Conservation (phyloP, 30 jellyfish, hydroid and myxozoan species). For the Aurelia sp. region DNA sequence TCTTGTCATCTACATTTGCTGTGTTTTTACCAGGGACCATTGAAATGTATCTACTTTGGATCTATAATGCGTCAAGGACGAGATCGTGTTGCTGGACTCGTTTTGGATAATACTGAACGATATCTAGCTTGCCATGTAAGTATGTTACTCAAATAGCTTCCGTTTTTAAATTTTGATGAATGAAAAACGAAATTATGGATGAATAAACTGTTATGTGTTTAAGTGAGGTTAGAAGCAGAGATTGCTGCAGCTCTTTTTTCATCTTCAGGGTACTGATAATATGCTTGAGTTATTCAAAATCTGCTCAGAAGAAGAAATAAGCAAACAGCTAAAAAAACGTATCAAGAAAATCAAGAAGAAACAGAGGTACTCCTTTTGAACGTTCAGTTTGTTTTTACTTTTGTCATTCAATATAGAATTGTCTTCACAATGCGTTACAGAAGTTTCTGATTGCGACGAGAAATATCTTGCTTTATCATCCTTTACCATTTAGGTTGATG, state of each 20-base stretch:
- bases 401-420: too few species aligned
- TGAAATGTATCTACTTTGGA: constrained; percentile 74
- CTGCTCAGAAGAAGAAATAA: constrained; percentile 64
- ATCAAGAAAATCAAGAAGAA: constrained; percentile 68
- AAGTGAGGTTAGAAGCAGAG: too few species aligned
- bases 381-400: not conserved
- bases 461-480: too few species aligned
- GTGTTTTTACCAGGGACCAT: constrained; percentile 68
- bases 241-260: too few species aligned
- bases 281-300: constrained; percentile 78
- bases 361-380: constrained; percentile 24
- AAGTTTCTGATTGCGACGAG: too few species aligned
- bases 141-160: not conserved
- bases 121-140: constrained; percentile 94
- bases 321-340: constrained; percentile 55
- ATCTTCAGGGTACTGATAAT: constrained; percentile 80
- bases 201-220: too few species aligned
- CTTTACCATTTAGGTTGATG: too few species aligned
- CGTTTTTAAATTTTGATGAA: too few species aligned
- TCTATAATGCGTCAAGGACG: constrained; percentile 85
- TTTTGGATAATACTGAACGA: constrained; percentile 61
- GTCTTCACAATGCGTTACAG: too few species aligned
- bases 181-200: too few species aligned
- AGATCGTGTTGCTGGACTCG: constrained; percentile 83
- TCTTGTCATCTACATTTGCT: not conserved